phyloP scores from a whole-genome alignment of 2,113 vertebrate species.

The Phyllostomus hastatus region DNA sequence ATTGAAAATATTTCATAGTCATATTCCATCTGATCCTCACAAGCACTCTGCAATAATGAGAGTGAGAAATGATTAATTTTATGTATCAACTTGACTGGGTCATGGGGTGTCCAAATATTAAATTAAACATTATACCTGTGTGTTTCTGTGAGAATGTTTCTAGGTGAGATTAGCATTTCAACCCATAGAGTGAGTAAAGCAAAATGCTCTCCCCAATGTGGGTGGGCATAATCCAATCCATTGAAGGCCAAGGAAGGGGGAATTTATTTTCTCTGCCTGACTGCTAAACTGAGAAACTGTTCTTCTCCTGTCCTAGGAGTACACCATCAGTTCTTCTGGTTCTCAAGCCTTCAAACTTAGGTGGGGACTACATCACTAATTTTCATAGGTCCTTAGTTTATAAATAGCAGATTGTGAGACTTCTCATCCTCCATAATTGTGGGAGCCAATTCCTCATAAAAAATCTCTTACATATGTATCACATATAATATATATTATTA shows the following conservation, averaged over 20 bases:
- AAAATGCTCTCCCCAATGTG: not conserved
- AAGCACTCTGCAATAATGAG: not conserved
- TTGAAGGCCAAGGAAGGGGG: not conserved
- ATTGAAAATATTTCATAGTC: not conserved
- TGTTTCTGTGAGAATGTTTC: not conserved
- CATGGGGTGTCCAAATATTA: not conserved
- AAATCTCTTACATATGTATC: not conserved
- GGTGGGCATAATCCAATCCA: not conserved
- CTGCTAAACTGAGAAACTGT: not conserved
- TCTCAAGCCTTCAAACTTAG: not conserved
- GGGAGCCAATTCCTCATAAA: not conserved
- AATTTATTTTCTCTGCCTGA: not conserved
- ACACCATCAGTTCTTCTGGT: not conserved
- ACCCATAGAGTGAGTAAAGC: not conserved
- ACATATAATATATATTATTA: not conserved
- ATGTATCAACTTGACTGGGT: not conserved
- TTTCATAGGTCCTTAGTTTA: not conserved
- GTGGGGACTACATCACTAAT: not conserved
- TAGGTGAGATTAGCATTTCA: not conserved
- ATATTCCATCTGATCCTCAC: not conserved
- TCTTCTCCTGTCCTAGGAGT: not conserved
- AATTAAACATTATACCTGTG: not conserved
- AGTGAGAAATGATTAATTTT: not conserved
- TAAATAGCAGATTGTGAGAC: not conserved
- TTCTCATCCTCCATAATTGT: not conserved